Base-by-base conservation (phyloP, 1,140 invertebrate genomes). In the Spodoptera frugiperda region DNA sequence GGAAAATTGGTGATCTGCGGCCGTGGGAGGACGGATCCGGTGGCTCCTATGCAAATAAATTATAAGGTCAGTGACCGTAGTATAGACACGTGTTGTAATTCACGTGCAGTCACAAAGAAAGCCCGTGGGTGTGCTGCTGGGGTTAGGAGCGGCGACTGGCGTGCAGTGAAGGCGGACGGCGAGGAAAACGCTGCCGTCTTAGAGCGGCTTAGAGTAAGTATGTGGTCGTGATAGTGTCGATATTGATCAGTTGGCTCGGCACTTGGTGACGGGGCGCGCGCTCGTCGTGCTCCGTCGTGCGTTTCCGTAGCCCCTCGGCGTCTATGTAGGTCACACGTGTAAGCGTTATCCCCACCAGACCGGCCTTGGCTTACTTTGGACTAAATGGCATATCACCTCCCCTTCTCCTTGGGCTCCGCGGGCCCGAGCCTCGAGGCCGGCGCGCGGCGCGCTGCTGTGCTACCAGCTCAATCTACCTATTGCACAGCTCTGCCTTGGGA, bases 251-350 rank as follows among this genome's bases (percentile, higher is more conserved):
- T 65, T 49, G 61, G 39, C 30, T 48, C 61, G 44, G 46, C 12
- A 54, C 19, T 81, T 81, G 82, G 85, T 77, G 81, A 81, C 81
- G 85, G 76, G 78, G 82, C 78, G 65, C 77, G 30, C 77, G 70
- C 51, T 91, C 89, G 89, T 91, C 89, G 89, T 84, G 30, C 46
- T 46, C n/a, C 53, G 59, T 92, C 90, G 92, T 51, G 17, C 25
- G 67, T 73, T 68, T 68, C 19, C 79, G 78, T 39, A 59, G 78
- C 19, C 78, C 68, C 78, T 92, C 92, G 90, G 86, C 71, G 78
- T 55, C 82, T 90, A 93, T 91, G 85, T 93, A 87, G 92, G 92
- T 93, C 92, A 94, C 92, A 94, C 92, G 92, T 93, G 92, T 92
- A 93, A 92, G 87, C 90, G 87, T 89, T 90, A 91, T 92, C 91